Conservation (phyloP, 2,888 invertebrate species). For the Pyralis farinalis region DNA sequence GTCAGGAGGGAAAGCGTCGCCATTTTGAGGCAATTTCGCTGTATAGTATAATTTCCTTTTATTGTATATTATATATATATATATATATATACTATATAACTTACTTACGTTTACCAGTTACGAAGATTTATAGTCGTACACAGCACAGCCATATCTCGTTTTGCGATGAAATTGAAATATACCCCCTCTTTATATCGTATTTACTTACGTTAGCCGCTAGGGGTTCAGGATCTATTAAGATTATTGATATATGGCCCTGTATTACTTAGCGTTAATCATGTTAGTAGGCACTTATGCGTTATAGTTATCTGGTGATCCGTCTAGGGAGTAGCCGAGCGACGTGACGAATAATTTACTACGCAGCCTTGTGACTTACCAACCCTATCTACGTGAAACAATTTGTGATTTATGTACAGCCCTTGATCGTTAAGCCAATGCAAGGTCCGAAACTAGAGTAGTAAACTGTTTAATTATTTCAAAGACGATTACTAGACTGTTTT, state of each 20-base stretch:
- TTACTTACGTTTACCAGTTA: no score
- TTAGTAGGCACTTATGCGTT: constrained; percentile 31
- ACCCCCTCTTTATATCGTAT: no score
- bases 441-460: neutral
- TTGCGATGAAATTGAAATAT: no score
- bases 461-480: neutral
- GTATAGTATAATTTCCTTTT: no score
- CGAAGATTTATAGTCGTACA: no score
- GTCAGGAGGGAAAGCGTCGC: no score
- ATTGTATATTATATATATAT: no score
- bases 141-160: no score
- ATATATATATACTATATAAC: no score
- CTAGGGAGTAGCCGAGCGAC: constrained; percentile 30
- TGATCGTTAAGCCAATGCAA: neutral
- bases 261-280: neutral
- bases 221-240: neutral
- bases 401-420: constrained; percentile 17
- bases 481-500: neutral
- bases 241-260: neutral
- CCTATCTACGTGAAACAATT: constrained; percentile 29
- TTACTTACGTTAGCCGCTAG: no score
- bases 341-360: constrained; percentile 37
- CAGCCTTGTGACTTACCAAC: constrained; percentile 29
- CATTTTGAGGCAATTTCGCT: no score
- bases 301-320: constrained; percentile 27